Evolutionary conservation across 92 coral and sea anemone species (phyloP), one percentile per base, ranked within the genome.

Genomic region (Scolanthus callimorphus): DNA sequence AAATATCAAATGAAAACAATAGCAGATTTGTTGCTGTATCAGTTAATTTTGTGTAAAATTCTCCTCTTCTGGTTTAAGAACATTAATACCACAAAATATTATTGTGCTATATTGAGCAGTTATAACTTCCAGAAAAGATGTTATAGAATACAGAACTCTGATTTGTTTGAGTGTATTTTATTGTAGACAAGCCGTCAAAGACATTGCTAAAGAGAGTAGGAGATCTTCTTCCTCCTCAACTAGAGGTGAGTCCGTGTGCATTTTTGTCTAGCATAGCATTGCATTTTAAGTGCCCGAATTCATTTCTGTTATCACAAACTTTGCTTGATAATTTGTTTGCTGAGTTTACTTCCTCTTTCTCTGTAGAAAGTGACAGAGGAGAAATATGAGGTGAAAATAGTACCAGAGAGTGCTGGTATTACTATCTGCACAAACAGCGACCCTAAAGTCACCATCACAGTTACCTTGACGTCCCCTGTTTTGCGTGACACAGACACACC

Each of bases 381-480:
- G 62, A 92, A 92, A 59, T 92, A 92, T 49, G 98, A 92, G 29
- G 65, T 88, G 8, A 84, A 77, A 22, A 57, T 65, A n/a, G 77
- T 57, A 10, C 53, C 49, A 1, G 85, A 81, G 61, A 70, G 60
- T 22, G 69, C 85, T 37, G 86, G 84, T 1, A 43, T 90, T 31
- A 78, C 65, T 29, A 70, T 92, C 4, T 25, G 77, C 29, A 88
- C 96, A 12, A 31, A 80, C 2, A 77, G 76, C 31, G 96, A 88
- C 38, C 98, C 98, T 46, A 72, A 73, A 24, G 91, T 92, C 13
- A 77, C 70, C 0, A 90, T 92, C 47, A 75, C 90, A 15, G 85
- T 92, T 57, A 92, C 98, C 11, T 51, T 92, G 60, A 92, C 98
- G 0, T 92, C 98, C 2, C 98, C 98, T 28, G 96, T 88, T 48